phyloP scores from a whole-genome alignment of 2,797 vertebrate species.

The Sciurus vulgaris region DNA sequence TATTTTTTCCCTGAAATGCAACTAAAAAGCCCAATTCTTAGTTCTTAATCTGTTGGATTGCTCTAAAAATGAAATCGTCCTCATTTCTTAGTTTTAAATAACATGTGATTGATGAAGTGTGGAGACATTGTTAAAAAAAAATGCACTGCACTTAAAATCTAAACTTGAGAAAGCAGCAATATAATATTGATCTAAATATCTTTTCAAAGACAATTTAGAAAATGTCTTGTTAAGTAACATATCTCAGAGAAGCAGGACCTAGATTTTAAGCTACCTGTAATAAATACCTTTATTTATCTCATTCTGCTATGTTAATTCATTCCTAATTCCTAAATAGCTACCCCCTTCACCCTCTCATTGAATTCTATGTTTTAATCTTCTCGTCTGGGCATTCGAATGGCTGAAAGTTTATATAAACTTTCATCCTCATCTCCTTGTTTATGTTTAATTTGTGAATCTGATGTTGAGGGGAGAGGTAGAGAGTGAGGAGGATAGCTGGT shows the following conservation, averaged over 20 bases:
- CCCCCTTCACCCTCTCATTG: not conserved
- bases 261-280: slow-evolving; percentile 35
- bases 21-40: slow-evolving; percentile 35
- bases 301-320: not conserved
- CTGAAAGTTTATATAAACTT: slow-evolving; percentile 29
- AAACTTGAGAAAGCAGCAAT: slow-evolving; percentile 28
- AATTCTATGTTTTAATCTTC: slow-evolving; percentile 47
- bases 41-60: slow-evolving; percentile 55
- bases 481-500: not conserved
- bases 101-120: slow-evolving; percentile 10
- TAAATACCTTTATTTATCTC: not conserved
- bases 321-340: not conserved
- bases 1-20: slow-evolving; percentile 48
- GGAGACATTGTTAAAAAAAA: slow-evolving; percentile 12
- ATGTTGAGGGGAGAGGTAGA: not conserved
- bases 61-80: slow-evolving; percentile 40
- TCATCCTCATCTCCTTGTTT: not conserved
- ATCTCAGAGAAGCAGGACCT: not conserved
- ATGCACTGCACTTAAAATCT: not conserved
- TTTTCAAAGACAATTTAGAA: slow-evolving; percentile 48
- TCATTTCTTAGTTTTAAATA: slow-evolving; percentile 56
- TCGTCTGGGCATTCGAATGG: not conserved
- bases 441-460: slow-evolving; percentile 58
- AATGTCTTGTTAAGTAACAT: slow-evolving; percentile 4
- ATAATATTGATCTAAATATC: not conserved